phyloP scores from a whole-genome alignment of 2,113 vertebrate species.

The Paraplagusia blochii region DNA sequence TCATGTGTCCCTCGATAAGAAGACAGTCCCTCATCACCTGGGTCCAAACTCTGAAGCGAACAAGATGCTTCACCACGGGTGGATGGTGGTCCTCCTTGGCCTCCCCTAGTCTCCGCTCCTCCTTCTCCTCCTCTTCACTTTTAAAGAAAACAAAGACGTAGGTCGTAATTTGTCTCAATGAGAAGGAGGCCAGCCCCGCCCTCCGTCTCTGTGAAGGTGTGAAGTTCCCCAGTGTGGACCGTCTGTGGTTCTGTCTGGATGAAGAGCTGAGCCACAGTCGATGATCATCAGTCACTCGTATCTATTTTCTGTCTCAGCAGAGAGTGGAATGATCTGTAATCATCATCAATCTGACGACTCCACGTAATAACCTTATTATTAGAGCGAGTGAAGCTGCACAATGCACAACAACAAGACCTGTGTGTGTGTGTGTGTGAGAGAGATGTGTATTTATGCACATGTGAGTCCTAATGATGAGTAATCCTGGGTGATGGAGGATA shows the following conservation, averaged over 20 bases:
- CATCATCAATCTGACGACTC: conserved; percentile 58
- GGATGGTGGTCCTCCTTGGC: background rate
- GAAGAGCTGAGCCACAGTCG: conserved; percentile 31
- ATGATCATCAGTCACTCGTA: conserved; percentile 46
- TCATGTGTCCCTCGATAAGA: background rate
- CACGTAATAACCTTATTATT: conserved; percentile 60
- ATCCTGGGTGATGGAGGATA: conserved; percentile 54
- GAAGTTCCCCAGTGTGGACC: conserved; percentile 30
- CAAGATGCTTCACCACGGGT: background rate
- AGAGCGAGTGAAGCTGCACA: conserved; percentile 35
- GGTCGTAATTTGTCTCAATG: conserved; percentile 40
- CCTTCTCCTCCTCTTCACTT: background rate
- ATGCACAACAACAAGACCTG: conserved; percentile 20
- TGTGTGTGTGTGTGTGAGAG: background rate
- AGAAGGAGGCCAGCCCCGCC: conserved; percentile 17
- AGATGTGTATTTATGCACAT: conserved; percentile 13
- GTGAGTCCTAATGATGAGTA: conserved; percentile 52
- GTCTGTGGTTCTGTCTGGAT: conserved; percentile 21
- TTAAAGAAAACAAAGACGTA: conserved; percentile 26
- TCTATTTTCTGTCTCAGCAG: conserved; percentile 51
- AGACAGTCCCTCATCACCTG: background rate
- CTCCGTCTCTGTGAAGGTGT: conserved; percentile 14
- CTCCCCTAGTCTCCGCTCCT: too few relatives aligned
- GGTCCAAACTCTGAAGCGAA: background rate
- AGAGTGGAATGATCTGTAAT: conserved; percentile 53